Evolutionary conservation across 2,113 vertebrate species (phyloP), one percentile per base, ranked within the genome.

Genomic region (Tylochromis polylepis): DNA sequence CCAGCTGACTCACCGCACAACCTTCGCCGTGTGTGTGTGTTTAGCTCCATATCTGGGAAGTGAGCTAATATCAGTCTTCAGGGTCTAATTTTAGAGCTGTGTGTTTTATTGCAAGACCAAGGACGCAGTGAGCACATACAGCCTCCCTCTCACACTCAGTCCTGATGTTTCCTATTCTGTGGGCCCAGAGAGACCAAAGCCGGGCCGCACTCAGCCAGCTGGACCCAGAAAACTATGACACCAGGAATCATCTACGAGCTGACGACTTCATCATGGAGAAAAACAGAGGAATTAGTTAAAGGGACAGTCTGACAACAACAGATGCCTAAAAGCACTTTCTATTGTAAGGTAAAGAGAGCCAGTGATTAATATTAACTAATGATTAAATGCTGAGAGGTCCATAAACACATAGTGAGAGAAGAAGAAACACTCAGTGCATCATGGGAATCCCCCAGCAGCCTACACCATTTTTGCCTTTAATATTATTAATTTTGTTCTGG

Each of bases 21-120:
- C 38, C 70, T 34, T 36, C 38, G 12, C 67, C n/a, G 34, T 43
- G 72, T 81, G 59, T 77, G 75, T 85, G 75, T 18, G 72, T 75
- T 72, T 57, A 4, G 60, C 12, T 81, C 53, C 84, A 79, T 85
- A 93, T 83, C 82, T 92, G 87, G 88, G 89, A 92, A 92, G 80
- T 95, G 94, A 95, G 93, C 89, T 95, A 89, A 95, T 92, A 88
- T 91, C 78, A 22, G 89, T 94, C 91, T 93, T 91, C 55, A 70
- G 95, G 93, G 89, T 93, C 93, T 94, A 90, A 94, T 94, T 95
- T 94, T 93, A 94, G 89, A 93, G 84, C 59, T 11, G 41, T 60
- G 84, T 58, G 86, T 89, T 91, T 83, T 53, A 91, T 88, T 89
- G 86, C 84, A 91, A 85, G 77, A 90, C 70, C 88, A 79, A 85